Conservation (phyloP, 2,888 invertebrate species). For the Drosophila multiciliata region DNA sequence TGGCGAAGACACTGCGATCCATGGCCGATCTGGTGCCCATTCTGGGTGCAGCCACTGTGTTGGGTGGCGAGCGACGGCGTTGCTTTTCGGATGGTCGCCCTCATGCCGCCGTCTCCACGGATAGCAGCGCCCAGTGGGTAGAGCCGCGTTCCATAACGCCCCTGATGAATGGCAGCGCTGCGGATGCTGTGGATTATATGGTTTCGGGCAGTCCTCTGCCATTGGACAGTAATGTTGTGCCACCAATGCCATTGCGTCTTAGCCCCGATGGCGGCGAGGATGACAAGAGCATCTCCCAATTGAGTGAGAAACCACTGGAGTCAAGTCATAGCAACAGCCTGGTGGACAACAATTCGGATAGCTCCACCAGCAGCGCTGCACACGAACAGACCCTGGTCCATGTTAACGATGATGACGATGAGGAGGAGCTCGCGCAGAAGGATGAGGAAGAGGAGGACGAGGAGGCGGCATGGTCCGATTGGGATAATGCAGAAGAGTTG, state of each 20-base stretch:
- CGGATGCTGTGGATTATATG: constrained; percentile 75
- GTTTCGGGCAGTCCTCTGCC: constrained; percentile 83
- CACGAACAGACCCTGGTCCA: constrained; percentile 46
- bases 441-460: constrained; percentile 88
- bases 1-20: constrained; percentile 91
- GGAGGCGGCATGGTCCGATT: constrained; percentile 93
- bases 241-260: constrained; percentile 88
- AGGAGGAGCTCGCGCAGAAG: constrained; percentile 84
- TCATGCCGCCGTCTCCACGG: constrained; percentile 80
- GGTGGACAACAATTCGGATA: constrained; percentile 24
- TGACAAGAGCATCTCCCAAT: constrained; percentile 84
- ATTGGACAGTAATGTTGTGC: constrained; percentile 72
- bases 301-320: constrained; percentile 78
- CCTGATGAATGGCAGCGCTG: constrained; percentile 74
- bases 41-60: constrained; percentile 92
- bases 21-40: constrained; percentile 94
- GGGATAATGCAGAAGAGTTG: constrained; percentile 88
- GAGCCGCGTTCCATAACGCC: constrained; percentile 85
- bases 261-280: constrained; percentile 94
- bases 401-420: constrained; percentile 18
- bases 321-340: constrained; percentile 21
- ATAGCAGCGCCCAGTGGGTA: constrained; percentile 75
- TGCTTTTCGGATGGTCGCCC: constrained; percentile 95
- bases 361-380: constrained; percentile 25
- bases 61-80: constrained; percentile 92